These are phyloP conservation scores for Chelidonichthys spinosus DNA, from an alignment of 2,797 vertebrate species.

Conservation along the genomic window DNA sequence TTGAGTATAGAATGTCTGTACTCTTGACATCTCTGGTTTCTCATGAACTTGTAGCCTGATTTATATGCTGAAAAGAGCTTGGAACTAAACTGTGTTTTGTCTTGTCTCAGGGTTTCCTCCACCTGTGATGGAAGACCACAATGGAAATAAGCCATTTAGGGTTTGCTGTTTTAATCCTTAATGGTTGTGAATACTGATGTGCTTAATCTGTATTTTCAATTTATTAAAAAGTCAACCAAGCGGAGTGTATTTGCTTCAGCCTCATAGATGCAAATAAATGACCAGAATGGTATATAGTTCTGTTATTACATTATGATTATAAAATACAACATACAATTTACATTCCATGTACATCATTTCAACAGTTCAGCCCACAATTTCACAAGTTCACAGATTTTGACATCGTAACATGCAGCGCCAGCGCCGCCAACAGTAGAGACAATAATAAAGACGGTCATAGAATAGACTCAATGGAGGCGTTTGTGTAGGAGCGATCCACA, in stretches of 20 bases:
- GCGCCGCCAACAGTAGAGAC: constrained; percentile 54
- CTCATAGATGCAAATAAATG: constrained; percentile 1
- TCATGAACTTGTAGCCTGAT: neutral
- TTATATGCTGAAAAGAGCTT: neutral
- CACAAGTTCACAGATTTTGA: constrained; percentile 3
- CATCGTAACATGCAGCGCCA: constrained; percentile 69
- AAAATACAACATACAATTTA: constrained; percentile 1
- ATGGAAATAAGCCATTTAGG: neutral
- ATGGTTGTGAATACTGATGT: neutral
- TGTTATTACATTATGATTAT: neutral
- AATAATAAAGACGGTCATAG: constrained; percentile 67
- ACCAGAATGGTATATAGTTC: neutral
- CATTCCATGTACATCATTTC: constrained; percentile 8
- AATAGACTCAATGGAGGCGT: constrained; percentile 81
- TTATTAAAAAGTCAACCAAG: neutral
- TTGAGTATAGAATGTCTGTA: no score
- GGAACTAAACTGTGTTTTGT: neutral
- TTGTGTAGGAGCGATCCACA: constrained; percentile 80
- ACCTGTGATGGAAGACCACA: neutral
- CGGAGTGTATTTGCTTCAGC: neutral
- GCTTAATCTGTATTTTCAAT: neutral
- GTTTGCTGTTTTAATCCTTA: neutral
- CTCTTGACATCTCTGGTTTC: neutral
- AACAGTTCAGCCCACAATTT: neutral
- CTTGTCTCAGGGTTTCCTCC: neutral